Evolutionary conservation across 2,888 invertebrate species (phyloP).

Genomic region (Reticulitermes lucifugus): DNA sequence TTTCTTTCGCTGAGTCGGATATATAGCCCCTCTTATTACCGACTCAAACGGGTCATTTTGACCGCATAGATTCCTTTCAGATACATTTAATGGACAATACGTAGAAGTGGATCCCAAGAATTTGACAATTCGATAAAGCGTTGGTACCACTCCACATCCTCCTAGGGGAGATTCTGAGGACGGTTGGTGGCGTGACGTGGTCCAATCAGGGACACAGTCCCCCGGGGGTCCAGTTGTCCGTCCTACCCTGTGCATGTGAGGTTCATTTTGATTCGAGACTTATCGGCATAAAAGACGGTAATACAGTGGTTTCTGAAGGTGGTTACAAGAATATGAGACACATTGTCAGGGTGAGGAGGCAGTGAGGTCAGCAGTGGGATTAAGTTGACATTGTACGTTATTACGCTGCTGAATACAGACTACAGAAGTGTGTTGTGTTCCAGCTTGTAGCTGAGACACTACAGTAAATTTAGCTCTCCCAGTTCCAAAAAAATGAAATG

Average conservation of each 20-base stretch:
- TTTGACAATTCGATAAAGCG: neutral
- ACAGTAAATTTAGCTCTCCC: too few relatives aligned
- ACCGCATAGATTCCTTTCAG: too few relatives aligned
- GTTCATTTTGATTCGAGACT: slow-evolving; percentile 20
- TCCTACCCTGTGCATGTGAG: neutral
- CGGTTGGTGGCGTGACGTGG: neutral
- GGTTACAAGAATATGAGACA: neutral
- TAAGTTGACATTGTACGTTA: neutral
- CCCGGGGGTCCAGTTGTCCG: neutral
- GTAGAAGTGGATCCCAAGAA: too few relatives aligned
- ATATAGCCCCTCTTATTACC: too few relatives aligned
- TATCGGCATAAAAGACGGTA: neutral
- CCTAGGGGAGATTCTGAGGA: neutral
- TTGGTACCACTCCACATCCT: slow-evolving; percentile 10
- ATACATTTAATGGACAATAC: too few relatives aligned
- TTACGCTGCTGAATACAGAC: neutral
- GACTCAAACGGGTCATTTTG: too few relatives aligned
- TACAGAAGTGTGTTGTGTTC: neutral
- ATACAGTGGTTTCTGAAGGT: slow-evolving; percentile 15
- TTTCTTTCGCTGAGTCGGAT: too few relatives aligned
- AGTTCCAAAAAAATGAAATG: too few relatives aligned
- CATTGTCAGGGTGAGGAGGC: neutral
- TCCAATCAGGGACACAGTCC: slow-evolving; percentile 6
- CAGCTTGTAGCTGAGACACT: too few relatives aligned
- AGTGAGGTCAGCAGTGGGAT: neutral